Percentiles rank a stretch among this genome's conserved stretches.
Evolutionary conservation across 2,113 vertebrate genomes (phyloP).

Genomic region (Xenotilapia flavipinnis): DNA sequence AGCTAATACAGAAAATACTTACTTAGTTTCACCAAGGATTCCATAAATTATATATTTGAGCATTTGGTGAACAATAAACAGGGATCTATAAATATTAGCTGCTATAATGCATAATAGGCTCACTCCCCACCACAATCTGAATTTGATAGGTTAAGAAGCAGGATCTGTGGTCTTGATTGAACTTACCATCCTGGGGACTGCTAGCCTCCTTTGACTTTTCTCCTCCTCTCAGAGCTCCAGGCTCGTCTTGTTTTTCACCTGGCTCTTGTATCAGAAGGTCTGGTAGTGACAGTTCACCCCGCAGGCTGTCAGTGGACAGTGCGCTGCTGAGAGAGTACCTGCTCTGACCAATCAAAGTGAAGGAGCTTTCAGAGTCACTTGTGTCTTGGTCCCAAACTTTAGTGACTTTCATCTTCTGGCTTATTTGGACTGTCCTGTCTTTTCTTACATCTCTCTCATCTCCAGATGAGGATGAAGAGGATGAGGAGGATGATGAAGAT

Average conservation of each 20-base stretch:
- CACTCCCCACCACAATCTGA: neutral
- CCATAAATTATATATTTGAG: neutral
- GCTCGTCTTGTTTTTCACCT: neutral
- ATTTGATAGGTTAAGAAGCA: neutral
- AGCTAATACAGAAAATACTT: neutral
- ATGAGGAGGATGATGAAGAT: neutral
- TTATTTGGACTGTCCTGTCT: neutral
- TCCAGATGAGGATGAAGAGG: constrained; percentile 51
- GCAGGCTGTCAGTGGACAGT: constrained; percentile 37
- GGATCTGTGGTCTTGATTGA: neutral
- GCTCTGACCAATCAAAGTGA: constrained; percentile 13
- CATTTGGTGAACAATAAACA: neutral
- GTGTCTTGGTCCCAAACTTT: constrained; percentile 54
- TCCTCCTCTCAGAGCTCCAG: neutral
- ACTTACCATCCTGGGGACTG: neutral
- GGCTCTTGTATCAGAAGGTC: constrained; percentile 51
- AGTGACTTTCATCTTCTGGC: neutral
- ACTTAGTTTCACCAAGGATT: neutral
- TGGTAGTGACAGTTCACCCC: neutral
- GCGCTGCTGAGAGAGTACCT: constrained; percentile 22
- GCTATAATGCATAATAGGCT: neutral
- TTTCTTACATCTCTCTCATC: constrained; percentile 58
- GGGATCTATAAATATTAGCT: neutral
- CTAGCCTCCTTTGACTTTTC: neutral
- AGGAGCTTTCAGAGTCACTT: constrained; percentile 53